Conservation (phyloP, 2,888 invertebrate species). For the Polyploca ridens region DNA sequence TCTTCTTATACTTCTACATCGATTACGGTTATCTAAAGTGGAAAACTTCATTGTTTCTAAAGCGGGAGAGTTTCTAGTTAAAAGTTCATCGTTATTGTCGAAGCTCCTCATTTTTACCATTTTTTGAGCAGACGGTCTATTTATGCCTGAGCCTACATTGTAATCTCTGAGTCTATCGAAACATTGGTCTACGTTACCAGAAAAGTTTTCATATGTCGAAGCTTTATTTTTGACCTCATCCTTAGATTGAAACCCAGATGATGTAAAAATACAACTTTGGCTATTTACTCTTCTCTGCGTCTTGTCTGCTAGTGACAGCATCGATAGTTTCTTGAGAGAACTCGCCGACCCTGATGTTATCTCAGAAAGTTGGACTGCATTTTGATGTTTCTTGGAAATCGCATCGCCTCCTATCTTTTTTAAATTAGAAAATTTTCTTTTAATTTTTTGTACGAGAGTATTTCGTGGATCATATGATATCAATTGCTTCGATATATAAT, state of each 20-base stretch:
- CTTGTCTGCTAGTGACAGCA: slow-evolving; percentile 77
- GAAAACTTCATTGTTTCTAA: slow-evolving; percentile 73
- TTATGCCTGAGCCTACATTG: slow-evolving; percentile 57
- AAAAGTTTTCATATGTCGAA: slow-evolving; percentile 77
- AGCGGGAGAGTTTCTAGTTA: slow-evolving; percentile 62
- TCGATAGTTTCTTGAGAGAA: slow-evolving; percentile 77
- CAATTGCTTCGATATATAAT: slow-evolving; percentile 79
- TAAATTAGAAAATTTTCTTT: slow-evolving; percentile 78
- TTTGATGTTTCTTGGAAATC: slow-evolving; percentile 77
- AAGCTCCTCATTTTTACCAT: slow-evolving; percentile 73
- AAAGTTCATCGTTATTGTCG: slow-evolving; percentile 70
- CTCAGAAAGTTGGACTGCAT: slow-evolving; percentile 78
- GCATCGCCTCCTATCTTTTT: slow-evolving; percentile 80
- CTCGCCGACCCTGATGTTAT: slow-evolving; percentile 75
- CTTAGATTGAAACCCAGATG: slow-evolving; percentile 70
- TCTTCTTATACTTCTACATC: slow-evolving; percentile 75
- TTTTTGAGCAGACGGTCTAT: slow-evolving; percentile 56
- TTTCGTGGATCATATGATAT: slow-evolving; percentile 79
- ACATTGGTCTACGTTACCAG: slow-evolving; percentile 80
- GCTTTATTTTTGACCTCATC: slow-evolving; percentile 68
- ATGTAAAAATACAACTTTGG: slow-evolving; percentile 74
- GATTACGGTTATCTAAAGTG: slow-evolving; percentile 77
- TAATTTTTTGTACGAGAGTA: slow-evolving; percentile 79
- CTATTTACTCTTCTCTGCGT: slow-evolving; percentile 73
- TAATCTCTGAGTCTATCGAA: slow-evolving; percentile 75